Evolutionary conservation across 2,888 invertebrate genomes (phyloP), one percentile per base, ranked within the genome.

Genomic region (Leptinotarsa haldemani): DNA sequence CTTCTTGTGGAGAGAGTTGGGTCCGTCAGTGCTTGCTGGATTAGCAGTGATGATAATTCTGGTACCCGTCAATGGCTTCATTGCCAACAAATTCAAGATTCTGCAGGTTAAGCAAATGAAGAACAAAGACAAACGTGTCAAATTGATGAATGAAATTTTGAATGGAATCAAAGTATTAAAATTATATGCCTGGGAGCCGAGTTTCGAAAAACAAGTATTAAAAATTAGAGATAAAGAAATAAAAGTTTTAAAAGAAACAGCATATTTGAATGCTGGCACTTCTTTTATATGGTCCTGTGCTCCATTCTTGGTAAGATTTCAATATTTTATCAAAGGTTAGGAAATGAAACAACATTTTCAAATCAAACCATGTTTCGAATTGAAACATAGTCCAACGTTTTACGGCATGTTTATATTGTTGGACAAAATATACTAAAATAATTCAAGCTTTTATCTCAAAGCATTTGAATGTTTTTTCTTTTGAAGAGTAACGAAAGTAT

Each of bases 221-320:
- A 92, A 93, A 83, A 97, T 98, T 80, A 91, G 99, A 83, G 91
- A 92, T 79, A 94, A 95, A 85, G 98, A 99, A 89, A 93, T 98
- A 85, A 90, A 93, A 75, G 94, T 97, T 18, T 90, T 98, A 76
- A 95, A 94, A 86, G 92, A 94, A 80, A 93, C 96, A 0, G 97
- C 98, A 0, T 96, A 97, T 87, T 90, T 97, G 67, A 95, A 95
- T 87, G 95, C 96, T 18, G 94, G 94, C 50, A 95, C 95, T 18
- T 95, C 96, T 68, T 97, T 98, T 86, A 93, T 97, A 80, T 98
- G 97, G 97, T 95, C 95, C 2, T 96, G 96, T 85, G 96, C 97
- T 0, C 98, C 98, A 9, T 97, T 97, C 89, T 89, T 98, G 30
- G 30, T 30, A 30, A 30, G 30, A 30, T 7, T 30, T 30, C 7